A percentile compares a stretch with the other conserved stretches of the same genome.
phyloP scores from a whole-genome alignment of 2,797 vertebrate genomes.

The Gastrophryne carolinensis region DNA sequence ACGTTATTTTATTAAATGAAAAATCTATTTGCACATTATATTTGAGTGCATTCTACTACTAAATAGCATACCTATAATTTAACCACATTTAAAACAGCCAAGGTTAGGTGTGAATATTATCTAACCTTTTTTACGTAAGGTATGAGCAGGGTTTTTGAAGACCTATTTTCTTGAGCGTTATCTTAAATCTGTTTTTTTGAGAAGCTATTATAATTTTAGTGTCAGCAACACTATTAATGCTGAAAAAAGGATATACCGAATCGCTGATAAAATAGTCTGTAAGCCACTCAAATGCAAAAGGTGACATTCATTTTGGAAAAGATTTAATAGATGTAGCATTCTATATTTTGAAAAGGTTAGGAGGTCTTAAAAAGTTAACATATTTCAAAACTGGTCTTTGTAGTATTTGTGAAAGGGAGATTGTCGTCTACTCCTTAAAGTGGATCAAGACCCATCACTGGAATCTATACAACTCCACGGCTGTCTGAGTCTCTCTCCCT shows the following conservation, averaged over 20 bases:
- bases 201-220: not conserved
- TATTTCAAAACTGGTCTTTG: no score
- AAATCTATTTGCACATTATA: not conserved
- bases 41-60: not conserved
- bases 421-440: no score
- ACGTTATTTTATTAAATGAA: no score
- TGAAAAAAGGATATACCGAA: slow-evolving; percentile 13
- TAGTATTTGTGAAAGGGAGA: no score
- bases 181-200: not conserved
- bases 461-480: no score
- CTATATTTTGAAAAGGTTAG: no score
- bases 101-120: not conserved
- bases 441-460: no score
- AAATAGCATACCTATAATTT: not conserved
- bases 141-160: slow-evolving; percentile 9
- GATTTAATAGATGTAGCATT: no score
- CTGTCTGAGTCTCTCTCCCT: no score
- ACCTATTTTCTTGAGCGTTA: slow-evolving; percentile 26
- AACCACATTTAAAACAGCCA: not conserved
- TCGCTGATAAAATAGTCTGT: not conserved
- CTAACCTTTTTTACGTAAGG: slow-evolving; percentile 11
- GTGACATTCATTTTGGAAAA: no score
- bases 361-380: no score
- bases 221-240: not conserved
- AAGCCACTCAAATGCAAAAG: no score